Base-by-base conservation (phyloP, 2,888 invertebrate species). In the Cosmopolites sordidus region DNA sequence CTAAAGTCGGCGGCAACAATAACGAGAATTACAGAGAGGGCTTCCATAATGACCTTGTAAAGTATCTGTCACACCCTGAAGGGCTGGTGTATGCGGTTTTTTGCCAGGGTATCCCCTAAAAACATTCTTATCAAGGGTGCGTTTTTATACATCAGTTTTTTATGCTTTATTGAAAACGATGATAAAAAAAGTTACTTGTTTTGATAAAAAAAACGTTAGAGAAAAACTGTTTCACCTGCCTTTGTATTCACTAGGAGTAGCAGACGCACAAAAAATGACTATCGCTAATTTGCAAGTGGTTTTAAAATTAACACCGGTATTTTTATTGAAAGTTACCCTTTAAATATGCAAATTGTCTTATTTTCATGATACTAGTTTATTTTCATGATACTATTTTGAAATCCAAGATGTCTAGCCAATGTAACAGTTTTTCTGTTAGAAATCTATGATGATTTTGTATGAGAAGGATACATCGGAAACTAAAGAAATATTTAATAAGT, bases 11-110 rank as follows among this genome's bases (percentile, higher is more conserved):
- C 46, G 43, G 57, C 58, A n/a, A 60, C 60, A 60, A 61, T 59
- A 61, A 63, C 59, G 54, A 50, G 58, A 60, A 63, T 61, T 58
- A 60, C 57, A 59, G 59, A 59, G 57, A 61, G 61, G 59, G 48
- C 40, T 52, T 53, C 46, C 55, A 54, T 60, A 60, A 63, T 59
- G 48, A 48, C 52, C 59, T 55, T 56, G 56, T 58, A 51, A 51
- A 55, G 58, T 51, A 51, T 60, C 55, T 52, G 61, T 61, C 58
- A 61, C 61, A 59, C 61, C 61, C 62, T 50, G 54, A 46, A 43
- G 56, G 54, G 54, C 45, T 45, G 3, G 12, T 39, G 37, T 49
- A 49, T 49, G 54, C 37, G 49, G 48, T 54, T 54, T 33, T 47
- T 48, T 48, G 39, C 48, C 39, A 43, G 44, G 53, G 33, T 33